Percentiles rank a stretch among this genome's conserved stretches.
Conservation (phyloP, 2,888 invertebrate genomes). For the Macropis europaea region DNA sequence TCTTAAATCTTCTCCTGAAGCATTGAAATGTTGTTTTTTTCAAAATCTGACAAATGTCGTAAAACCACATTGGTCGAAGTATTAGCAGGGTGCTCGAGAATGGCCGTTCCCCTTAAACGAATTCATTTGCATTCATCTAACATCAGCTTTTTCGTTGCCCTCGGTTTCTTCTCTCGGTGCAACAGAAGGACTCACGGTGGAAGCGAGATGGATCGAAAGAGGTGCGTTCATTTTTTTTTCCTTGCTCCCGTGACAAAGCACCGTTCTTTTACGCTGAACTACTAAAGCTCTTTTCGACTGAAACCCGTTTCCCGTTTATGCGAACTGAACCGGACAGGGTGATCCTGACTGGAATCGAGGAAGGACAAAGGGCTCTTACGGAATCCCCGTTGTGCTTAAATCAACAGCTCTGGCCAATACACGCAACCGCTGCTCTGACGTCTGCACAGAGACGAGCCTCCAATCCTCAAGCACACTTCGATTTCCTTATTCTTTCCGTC, state of each 20-base stretch:
- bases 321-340: conserved; percentile 63
- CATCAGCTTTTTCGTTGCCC: conserved; percentile 54
- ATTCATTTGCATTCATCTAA: conserved; percentile 56
- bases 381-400: conserved; percentile 64
- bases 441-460: conserved; percentile 6
- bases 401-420: conserved; percentile 39
- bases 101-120: conserved; percentile 11
- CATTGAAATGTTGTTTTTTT: too few relatives aligned
- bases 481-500: neutral
- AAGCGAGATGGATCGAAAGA: conserved; percentile 42
- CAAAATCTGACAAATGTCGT: conserved; percentile 16
- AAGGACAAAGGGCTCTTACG: conserved; percentile 69
- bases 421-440: conserved; percentile 18
- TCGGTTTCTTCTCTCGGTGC: conserved; percentile 32
- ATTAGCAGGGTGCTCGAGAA: conserved; percentile 29
- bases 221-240: conserved; percentile 41
- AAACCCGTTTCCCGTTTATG: conserved; percentile 68
- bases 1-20: too few relatives aligned
- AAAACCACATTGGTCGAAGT: conserved; percentile 4
- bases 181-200: conserved; percentile 23
- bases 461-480: conserved; percentile 21
- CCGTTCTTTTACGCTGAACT: conserved; percentile 57
- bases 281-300: conserved; percentile 63
- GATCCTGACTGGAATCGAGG: conserved; percentile 67
- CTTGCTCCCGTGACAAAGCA: conserved; percentile 52